Base-by-base conservation (phyloP, 2,888 invertebrate species). In the Seira musarum region DNA sequence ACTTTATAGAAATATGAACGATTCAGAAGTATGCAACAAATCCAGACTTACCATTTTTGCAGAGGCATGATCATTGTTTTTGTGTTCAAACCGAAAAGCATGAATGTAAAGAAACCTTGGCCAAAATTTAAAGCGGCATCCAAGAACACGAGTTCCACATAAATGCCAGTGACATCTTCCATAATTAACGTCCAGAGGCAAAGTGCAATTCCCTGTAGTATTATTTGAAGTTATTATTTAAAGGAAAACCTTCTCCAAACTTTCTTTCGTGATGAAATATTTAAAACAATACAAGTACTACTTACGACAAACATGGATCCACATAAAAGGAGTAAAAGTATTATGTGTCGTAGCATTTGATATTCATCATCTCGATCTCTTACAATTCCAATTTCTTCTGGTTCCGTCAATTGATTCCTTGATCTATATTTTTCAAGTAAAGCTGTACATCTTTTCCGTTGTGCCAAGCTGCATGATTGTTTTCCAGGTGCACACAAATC, bases 51-150 rank as follows among this genome's bases (percentile, higher is more conserved):
- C 85, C 85, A 87, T 79, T 85, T 86, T 25, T 84, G 83, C 0
- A 86, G 66, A 8, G 84, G 85, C 85, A 87, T 85, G 8, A 86
- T 77, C 76, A 86, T 91, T 87, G 95, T 93, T 85, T 93, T 92
- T 0, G 94, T 93, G 88, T 97, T 95, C 25, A 96, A 91, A 15
- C 97, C 97, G 88, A 98, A 97, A 24, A 97, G 92, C 22, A 94
- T 93, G 86, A 96, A 93, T 77, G 95, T 93, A 77, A 97, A 92
- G 75, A 97, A 90, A 70, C 95, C 94, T 89, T 97, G 97, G 0
- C 98, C 98, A 88, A 95, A 95, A 88, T 94, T 95, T 2, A 97
- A 91, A 22, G 95, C 94, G 21, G 94, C 94, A 88, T 98, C 97
- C 24, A 98, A 89, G 88, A 97, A 98, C 85, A 96, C 93, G n/a